Percentiles rank a stretch among this genome's conserved stretches.
These are phyloP conservation scores for Chlorops oryzae DNA, from an alignment of 1,140 invertebrate species.

Conservation along the genomic window DNA sequence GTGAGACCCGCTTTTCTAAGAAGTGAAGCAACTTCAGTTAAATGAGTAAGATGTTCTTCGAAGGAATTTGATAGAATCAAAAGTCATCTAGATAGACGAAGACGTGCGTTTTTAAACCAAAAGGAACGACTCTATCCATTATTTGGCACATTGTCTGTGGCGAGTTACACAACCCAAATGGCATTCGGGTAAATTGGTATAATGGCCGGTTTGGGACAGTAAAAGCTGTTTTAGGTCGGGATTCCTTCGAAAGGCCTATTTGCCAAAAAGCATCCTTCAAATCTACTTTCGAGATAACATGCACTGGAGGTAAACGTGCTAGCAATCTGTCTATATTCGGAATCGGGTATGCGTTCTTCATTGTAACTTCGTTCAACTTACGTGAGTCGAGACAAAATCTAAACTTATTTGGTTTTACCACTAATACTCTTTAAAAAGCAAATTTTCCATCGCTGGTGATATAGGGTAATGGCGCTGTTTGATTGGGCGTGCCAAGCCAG, in stretches of 20 bases:
- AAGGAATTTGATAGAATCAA: conserved; percentile 5
- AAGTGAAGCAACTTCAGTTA: conserved; percentile 38
- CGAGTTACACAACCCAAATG: conserved; percentile 22
- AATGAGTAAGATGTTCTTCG: conserved; percentile 45
- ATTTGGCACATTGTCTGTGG: conserved; percentile 11
- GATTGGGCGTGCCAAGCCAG: conserved; percentile 14
- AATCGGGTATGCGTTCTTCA: conserved; percentile 18
- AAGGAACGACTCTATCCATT: conserved; percentile 35
- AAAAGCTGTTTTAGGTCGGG: conserved; percentile 48
- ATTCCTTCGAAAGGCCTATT: conserved; percentile 27
- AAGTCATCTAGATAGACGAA: conserved; percentile 19
- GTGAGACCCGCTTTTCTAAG: conserved; percentile 45
- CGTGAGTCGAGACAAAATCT: conserved; percentile 35
- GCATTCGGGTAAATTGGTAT: conserved; percentile 26
- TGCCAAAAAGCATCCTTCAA: conserved; percentile 41
- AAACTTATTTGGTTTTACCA: conserved; percentile 26
- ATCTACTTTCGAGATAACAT: conserved; percentile 28
- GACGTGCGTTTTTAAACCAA: conserved; percentile 31
- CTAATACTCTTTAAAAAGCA: conserved; percentile 20
- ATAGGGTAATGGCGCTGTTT: conserved; percentile 17
- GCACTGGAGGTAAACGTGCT: conserved; percentile 13
- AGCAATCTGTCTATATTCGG: conserved; percentile 23
- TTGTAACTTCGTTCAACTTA: conserved; percentile 24
- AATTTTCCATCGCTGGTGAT: conserved; percentile 20
- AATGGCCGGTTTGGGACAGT: conserved; percentile 38